These are phyloP conservation scores for Creontiades dilutus DNA, from an alignment of 2,888 invertebrate species.

Conservation along the genomic window DNA sequence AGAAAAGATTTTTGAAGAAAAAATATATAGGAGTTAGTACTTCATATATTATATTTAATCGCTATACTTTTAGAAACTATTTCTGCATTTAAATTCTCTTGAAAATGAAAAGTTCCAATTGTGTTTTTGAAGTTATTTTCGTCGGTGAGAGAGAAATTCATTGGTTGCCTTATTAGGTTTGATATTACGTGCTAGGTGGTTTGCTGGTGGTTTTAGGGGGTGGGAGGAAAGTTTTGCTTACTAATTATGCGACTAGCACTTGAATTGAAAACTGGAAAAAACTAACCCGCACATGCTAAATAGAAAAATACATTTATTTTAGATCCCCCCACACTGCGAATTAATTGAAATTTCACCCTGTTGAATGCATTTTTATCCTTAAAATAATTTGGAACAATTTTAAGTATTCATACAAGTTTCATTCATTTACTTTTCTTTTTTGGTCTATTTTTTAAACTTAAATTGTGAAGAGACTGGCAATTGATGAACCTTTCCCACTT, in stretches of 20 bases:
- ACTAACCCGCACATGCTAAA: not conserved
- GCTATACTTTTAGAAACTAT: conserved; percentile 32
- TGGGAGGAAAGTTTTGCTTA: not conserved
- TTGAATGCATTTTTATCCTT: no score
- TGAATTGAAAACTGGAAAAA: not conserved
- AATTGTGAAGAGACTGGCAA: not conserved
- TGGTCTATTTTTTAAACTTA: not conserved
- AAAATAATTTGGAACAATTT: no score
- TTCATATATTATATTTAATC: conserved; percentile 60
- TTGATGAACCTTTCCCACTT: not conserved
- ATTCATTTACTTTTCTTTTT: not conserved
- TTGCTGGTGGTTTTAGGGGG: not conserved
- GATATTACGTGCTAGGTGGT: no score
- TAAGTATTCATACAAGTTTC: not conserved
- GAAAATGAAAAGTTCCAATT: conserved; percentile 44
- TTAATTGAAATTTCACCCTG: no score
- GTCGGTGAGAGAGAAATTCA: conserved; percentile 31
- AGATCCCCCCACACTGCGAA: no score
- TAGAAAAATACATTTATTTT: not conserved
- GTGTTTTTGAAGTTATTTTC: conserved; percentile 40
- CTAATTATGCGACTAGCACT: no score
- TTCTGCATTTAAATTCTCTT: conserved; percentile 58
- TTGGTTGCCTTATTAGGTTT: conserved; percentile 47
- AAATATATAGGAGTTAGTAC: conserved; percentile 55
- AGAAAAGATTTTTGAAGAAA: conserved; percentile 38